Evolutionary conservation across 2,888 invertebrate species (phyloP), one percentile per base, ranked within the genome.

Genomic region (Leptopilina syphax): DNA sequence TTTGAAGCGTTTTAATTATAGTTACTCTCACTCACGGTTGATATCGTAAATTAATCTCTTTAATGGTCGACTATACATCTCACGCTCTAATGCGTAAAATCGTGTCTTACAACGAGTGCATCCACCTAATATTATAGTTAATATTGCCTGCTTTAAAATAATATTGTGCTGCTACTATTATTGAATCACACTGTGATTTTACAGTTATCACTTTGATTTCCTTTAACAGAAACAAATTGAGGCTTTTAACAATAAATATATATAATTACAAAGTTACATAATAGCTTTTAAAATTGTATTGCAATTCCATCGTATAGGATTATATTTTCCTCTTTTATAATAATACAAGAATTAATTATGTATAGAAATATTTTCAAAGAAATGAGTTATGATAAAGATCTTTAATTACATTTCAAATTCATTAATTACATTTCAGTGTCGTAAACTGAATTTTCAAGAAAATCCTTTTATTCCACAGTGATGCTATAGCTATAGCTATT

Each of bases 61-160:
- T 57, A 73, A 57, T 57, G 50, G 27, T 54, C 70, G 70, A 34
- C 70, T 13, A 70, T 54, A 60, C 60, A 70, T 70, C 54, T 54
- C 54, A 68, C 34, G 73, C 57, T 73, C 73, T 73, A 73, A 73
- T 73, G 10, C 73, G 57, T 73, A 57, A 73, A 57, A 73, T 73
- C 34, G 57, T 24, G 57, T 9, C 57, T 73, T 57, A 13, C 54
- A 73, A 54, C 34, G 34, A 73, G 68, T 57, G 13, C 34, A 70
- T 24, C 27, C 27, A 34, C 4, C 70, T 73, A 73, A 9, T 57
- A 57, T 13, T 27, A 57, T n/a, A 34, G 34, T 34, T 57, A 73
- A 57, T 73, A 68, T 50, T 50, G 41, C 34, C 50, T 54, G 13
- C 34, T 27, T 73, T n/a, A 27, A 73, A 73, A 50, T 73, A 57